A percentile compares a stretch with the other conserved stretches of the same genome.
These are phyloP conservation scores for Arrhopalites spinosus DNA, from an alignment of 2,888 invertebrate species.

Conservation along the genomic window DNA sequence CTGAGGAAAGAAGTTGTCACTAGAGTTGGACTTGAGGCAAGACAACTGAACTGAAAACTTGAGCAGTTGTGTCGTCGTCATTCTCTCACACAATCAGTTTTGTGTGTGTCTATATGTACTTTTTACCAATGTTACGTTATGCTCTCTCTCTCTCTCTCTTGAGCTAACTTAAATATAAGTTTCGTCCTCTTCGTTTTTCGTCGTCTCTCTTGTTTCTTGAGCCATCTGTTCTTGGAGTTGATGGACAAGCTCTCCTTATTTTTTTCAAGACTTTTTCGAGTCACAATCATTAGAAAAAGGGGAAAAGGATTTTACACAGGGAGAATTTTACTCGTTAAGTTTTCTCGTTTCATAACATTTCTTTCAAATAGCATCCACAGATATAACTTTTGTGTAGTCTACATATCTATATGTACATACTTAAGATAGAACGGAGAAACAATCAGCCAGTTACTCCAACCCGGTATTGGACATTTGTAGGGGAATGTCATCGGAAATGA, in stretches of 20 bases:
- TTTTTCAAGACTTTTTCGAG: neutral
- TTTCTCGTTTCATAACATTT: too few species aligned
- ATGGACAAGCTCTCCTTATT: slow-evolving; percentile 23
- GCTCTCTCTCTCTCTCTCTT: neutral
- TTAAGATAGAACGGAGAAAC: too few species aligned
- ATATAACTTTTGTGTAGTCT: too few species aligned
- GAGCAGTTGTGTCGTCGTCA: neutral
- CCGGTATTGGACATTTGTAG: too few species aligned
- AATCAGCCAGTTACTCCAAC: too few species aligned
- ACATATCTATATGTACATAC: too few species aligned
- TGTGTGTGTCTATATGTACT: neutral
- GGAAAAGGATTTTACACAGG: neutral
- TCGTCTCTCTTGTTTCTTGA: neutral
- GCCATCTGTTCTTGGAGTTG: slow-evolving; percentile 35
- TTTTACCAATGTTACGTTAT: neutral
- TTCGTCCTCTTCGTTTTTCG: neutral
- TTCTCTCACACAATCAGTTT: slow-evolving; percentile 1
- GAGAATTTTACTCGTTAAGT: neutral
- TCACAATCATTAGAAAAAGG: slow-evolving; percentile 1
- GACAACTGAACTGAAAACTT: slow-evolving; percentile 28
- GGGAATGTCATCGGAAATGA: too few species aligned
- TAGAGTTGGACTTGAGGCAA: slow-evolving; percentile 25
- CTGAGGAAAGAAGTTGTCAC: slow-evolving; percentile 35
- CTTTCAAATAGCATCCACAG: too few species aligned
- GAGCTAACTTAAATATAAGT: neutral